Percentiles rank a stretch among this genome's conserved stretches.
Evolutionary conservation across 2,113 vertebrate genomes (phyloP).

Genomic region (Diglossa brunneiventris): DNA sequence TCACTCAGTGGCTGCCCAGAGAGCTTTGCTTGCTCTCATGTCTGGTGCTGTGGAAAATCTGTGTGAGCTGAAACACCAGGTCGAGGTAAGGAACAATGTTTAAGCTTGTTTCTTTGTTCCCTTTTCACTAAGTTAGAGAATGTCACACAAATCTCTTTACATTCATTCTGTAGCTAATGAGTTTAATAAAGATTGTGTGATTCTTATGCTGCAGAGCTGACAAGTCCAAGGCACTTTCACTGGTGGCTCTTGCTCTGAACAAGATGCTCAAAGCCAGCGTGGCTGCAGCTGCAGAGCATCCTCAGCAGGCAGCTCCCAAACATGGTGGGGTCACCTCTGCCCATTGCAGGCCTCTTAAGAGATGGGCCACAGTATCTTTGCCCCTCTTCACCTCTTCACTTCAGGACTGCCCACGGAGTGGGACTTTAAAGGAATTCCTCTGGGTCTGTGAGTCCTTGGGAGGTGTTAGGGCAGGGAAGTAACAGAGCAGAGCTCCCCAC

Average conservation of each 20-base stretch:
- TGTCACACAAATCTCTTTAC: background rate
- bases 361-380: background rate
- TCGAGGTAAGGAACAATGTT: background rate
- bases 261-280: accelerated
- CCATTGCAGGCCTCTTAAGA: background rate
- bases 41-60: background rate
- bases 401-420: background rate
- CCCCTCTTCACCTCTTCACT: background rate
- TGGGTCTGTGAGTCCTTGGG: accelerated
- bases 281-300: background rate
- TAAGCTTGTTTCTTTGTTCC: background rate
- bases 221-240: background rate
- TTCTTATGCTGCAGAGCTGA: background rate
- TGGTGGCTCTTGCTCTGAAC: background rate
- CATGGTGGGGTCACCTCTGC: background rate
- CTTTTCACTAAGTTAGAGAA: background rate
- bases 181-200: background rate
- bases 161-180: background rate
- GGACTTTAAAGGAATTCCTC: background rate
- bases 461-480: background rate
- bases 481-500: background rate
- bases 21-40: background rate
- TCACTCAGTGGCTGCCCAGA: background rate
- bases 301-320: background rate
- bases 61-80: background rate